Conservation (phyloP, 2,113 vertebrate genomes). For the Nipponia nippon region DNA sequence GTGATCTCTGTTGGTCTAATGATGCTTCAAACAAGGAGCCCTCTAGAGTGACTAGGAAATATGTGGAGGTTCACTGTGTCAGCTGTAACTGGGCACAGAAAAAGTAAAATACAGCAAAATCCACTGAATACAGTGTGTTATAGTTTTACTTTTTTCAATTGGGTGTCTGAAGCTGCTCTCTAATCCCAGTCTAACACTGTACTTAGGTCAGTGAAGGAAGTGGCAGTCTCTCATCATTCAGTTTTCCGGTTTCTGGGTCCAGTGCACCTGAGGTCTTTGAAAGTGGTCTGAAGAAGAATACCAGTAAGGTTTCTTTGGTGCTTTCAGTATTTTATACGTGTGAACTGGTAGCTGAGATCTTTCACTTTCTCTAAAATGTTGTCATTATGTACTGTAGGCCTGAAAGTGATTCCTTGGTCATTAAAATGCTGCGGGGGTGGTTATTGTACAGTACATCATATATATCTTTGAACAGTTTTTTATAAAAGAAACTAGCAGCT, state of each 20-base stretch:
- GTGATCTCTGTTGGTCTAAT: background rate
- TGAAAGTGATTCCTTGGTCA: background rate
- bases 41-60: background rate
- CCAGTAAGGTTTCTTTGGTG: conserved; percentile 72
- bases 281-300: conserved; percentile 68
- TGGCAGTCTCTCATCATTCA: conserved; percentile 72
- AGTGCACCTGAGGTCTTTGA: conserved; percentile 71
- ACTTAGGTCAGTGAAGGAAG: conserved; percentile 84
- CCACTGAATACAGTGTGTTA: background rate
- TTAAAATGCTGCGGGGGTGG: accelerated
- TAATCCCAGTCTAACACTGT: background rate
- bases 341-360: background rate
- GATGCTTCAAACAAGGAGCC: background rate
- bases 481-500: background rate
- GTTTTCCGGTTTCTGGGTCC: conserved; percentile 68
- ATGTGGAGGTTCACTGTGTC: background rate
- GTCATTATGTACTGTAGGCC: background rate
- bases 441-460: background rate
- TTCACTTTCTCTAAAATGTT: background rate
- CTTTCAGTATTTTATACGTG: background rate
- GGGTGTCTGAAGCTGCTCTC: background rate
- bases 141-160: background rate
- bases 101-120: background rate
- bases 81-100: background rate
- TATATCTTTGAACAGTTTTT: background rate